Percentiles rank a stretch among this genome's conserved stretches.
Conservation (phyloP, 2,797 vertebrate genomes). For the Syndactyla subalaris region DNA sequence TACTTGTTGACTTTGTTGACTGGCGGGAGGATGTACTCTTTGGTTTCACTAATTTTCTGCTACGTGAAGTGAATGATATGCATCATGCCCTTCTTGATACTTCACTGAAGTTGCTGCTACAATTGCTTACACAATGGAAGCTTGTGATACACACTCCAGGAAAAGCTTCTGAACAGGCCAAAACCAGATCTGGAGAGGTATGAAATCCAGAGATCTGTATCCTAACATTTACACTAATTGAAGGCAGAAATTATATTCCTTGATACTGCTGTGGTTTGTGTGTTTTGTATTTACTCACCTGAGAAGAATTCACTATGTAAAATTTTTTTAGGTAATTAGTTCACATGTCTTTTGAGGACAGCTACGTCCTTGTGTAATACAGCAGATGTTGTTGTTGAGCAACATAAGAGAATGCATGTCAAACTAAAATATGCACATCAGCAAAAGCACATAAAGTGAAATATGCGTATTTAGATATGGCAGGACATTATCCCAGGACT, state of each 20-base stretch:
- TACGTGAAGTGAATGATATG: constrained; percentile 94
- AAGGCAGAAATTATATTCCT: not conserved
- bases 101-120: constrained; percentile 94
- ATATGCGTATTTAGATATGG: not conserved
- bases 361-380: constrained; percentile 14
- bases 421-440: constrained; percentile 34
- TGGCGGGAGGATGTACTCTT: constrained; percentile 98
- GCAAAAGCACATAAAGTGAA: constrained; percentile 40
- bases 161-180: constrained; percentile 76
- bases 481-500: constrained; percentile 36
- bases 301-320: constrained; percentile 1
- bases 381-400: constrained; percentile 63
- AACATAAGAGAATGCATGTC: constrained; percentile 57
- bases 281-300: constrained; percentile 44
- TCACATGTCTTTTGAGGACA: constrained; percentile 30
- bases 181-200: constrained; percentile 79
- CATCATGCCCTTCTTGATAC: constrained; percentile 95
- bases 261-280: not conserved
- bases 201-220: not conserved
- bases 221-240: not conserved
- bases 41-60: constrained; percentile 95
- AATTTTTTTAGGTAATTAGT: constrained; percentile 27
- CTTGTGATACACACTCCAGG: constrained; percentile 88
- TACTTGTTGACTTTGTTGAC: constrained; percentile 95
- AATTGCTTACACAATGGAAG: constrained; percentile 97